Percentiles rank a stretch among this genome's conserved stretches.
Conservation (phyloP, 2,888 invertebrate genomes). For the Noctua janthe region DNA sequence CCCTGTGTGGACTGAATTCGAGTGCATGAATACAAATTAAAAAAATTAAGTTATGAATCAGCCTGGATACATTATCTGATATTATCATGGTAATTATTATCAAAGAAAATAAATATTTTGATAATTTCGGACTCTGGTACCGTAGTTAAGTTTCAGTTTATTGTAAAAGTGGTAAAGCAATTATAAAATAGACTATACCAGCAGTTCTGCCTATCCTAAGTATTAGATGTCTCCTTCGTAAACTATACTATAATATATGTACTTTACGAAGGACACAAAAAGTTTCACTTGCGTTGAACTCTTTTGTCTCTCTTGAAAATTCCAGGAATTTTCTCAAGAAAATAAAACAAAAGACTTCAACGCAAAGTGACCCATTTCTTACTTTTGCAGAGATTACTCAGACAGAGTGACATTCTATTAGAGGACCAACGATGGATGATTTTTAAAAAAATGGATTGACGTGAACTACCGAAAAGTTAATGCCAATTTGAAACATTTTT, state of each 20-base stretch:
- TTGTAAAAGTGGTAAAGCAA: neutral
- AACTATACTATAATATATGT: too few species aligned
- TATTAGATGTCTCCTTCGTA: too few species aligned
- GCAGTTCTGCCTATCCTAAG: neutral
- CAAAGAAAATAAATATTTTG: neutral
- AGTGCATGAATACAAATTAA: too few species aligned
- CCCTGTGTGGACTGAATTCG: too few species aligned
- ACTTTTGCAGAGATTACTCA: neutral
- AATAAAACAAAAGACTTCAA: constrained; percentile 9
- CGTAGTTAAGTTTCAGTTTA: neutral
- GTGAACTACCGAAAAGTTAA: neutral
- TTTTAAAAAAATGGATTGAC: neutral
- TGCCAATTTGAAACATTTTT: neutral
- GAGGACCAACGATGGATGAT: neutral
- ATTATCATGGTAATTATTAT: neutral
- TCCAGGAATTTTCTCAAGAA: neutral
- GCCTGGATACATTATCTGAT: neutral
- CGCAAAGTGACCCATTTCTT: neutral
- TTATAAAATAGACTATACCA: neutral
- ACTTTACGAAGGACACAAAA: too few species aligned
- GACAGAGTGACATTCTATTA: neutral
- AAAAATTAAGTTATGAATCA: too few species aligned
- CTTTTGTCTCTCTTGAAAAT: neutral
- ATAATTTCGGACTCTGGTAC: neutral
- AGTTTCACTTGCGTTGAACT: neutral